Conservation (phyloP, 2,888 invertebrate genomes). For the Leptinotarsa juncta region DNA sequence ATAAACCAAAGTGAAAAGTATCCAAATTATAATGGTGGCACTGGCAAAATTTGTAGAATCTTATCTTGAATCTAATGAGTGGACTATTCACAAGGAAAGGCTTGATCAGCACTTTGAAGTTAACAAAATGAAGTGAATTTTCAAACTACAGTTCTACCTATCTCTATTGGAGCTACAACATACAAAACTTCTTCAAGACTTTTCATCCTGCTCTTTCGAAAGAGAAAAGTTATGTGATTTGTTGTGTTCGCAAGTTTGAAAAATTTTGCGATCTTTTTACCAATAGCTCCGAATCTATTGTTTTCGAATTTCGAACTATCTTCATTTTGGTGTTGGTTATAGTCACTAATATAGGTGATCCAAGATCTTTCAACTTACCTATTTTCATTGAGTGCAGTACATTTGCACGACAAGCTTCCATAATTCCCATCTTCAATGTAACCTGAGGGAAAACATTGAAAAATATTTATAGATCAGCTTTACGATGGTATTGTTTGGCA, state of each 20-base stretch:
- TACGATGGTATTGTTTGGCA: background rate
- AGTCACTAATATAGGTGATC: too few relatives aligned
- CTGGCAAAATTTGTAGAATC: conserved; percentile 13
- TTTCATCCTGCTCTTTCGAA: conserved; percentile 35
- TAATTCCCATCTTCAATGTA: too few relatives aligned
- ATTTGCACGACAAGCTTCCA: too few relatives aligned
- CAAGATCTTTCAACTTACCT: too few relatives aligned
- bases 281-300: too few relatives aligned
- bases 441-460: too few relatives aligned
- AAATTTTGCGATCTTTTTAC: too few relatives aligned
- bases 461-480: background rate
- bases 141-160: conserved; percentile 28
- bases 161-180: conserved; percentile 23
- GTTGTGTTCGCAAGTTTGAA: background rate
- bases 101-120: conserved; percentile 29
- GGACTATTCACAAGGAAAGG: conserved; percentile 28
- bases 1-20: too few relatives aligned
- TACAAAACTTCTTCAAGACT: conserved; percentile 34
- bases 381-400: too few relatives aligned
- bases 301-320: too few relatives aligned
- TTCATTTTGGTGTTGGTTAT: too few relatives aligned
- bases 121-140: conserved; percentile 20
- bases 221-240: conserved; percentile 42
- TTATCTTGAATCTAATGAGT: conserved; percentile 17
- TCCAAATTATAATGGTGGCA: conserved; percentile 4